Conservation (phyloP, 2,888 invertebrate species). For the Platycnemis pennipes region DNA sequence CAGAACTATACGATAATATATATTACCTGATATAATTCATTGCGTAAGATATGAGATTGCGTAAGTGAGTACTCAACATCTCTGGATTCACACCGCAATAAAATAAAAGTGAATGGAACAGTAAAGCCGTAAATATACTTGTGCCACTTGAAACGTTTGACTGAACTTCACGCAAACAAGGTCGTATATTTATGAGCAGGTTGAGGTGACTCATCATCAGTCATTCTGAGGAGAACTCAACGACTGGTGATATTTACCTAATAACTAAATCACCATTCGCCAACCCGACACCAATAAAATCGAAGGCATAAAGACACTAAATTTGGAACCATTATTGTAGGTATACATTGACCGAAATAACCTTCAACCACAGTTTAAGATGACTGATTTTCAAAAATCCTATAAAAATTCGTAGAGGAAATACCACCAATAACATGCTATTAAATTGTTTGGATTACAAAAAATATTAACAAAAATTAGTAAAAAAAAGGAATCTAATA, state of each 20-base stretch:
- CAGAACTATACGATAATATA: neutral
- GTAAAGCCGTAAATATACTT: neutral
- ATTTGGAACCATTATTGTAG: neutral
- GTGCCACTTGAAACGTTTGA: neutral
- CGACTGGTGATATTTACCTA: neutral
- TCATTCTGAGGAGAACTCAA: neutral
- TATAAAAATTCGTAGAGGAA: too few species aligned
- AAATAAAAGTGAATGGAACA: neutral
- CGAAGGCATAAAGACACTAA: neutral
- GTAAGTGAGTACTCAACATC: neutral
- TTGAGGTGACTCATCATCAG: neutral
- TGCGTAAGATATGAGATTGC: neutral
- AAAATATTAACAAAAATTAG: too few species aligned
- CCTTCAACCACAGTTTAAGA: neutral
- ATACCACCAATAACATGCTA: too few species aligned
- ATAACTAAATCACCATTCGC: neutral
- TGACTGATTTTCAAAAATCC: neutral
- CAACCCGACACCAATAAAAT: neutral
- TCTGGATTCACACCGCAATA: neutral
- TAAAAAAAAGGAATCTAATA: too few species aligned
- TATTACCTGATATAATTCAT: neutral
- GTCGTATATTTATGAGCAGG: neutral
- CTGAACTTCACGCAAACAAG: neutral
- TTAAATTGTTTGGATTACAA: too few species aligned
- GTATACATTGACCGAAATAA: neutral